Conservation (phyloP, 2,797 vertebrate species). For the Paramormyrops hopkinsi region DNA sequence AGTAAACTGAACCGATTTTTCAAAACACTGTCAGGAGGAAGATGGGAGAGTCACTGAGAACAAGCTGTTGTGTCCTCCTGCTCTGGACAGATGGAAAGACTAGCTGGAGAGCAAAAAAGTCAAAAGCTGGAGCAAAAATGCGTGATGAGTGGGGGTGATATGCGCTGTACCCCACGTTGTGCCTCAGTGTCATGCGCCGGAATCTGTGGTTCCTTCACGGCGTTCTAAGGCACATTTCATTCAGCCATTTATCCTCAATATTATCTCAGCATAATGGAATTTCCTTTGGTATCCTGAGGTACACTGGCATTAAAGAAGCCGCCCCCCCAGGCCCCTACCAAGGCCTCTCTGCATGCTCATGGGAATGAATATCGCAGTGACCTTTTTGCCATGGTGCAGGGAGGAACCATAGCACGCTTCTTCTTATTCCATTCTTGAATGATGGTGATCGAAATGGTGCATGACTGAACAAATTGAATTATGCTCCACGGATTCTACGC, state of each 20-base stretch:
- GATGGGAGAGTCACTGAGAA: background rate
- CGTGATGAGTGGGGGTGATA: background rate
- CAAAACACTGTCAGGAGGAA: background rate
- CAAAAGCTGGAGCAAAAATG: background rate
- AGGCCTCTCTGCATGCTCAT: background rate
- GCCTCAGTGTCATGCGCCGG: background rate
- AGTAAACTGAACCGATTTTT: background rate
- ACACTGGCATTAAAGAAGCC: background rate
- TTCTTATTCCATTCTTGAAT: background rate
- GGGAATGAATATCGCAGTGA: background rate
- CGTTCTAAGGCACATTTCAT: background rate
- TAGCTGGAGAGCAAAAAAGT: background rate
- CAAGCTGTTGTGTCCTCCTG: conserved; percentile 2
- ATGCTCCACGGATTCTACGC: background rate
- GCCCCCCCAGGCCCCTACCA: background rate
- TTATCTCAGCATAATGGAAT: background rate
- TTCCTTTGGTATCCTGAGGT: background rate
- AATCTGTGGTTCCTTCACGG: background rate
- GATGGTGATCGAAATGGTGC: background rate
- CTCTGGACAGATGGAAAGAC: background rate
- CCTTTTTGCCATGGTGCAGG: background rate
- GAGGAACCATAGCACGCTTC: background rate
- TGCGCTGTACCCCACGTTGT: background rate
- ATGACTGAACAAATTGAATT: conserved; percentile 11
- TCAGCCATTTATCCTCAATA: background rate